Evolutionary conservation across 2,113 vertebrate genomes (phyloP).

Genomic region (Dromiciops gliroides): DNA sequence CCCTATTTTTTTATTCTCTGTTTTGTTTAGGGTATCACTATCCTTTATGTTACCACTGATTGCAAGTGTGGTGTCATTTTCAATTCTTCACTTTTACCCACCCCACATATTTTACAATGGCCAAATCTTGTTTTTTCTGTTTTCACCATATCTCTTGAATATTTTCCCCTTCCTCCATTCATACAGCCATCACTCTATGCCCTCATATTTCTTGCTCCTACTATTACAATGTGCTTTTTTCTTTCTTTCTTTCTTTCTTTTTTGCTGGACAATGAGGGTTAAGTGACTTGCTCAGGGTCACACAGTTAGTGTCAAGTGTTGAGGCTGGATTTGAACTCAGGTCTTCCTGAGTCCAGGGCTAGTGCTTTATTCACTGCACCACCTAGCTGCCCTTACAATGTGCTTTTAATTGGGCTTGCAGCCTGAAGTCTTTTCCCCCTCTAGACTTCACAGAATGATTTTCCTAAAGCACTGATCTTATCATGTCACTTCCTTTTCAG

Average conservation of each 20-base stretch:
- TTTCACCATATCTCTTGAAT: not conserved
- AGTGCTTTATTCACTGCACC: no score
- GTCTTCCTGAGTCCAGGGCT: no score
- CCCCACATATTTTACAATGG: not conserved
- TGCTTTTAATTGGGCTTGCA: not conserved
- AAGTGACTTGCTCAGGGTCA: no score
- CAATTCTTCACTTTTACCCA: not conserved
- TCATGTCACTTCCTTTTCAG: not conserved
- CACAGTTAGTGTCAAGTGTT: no score
- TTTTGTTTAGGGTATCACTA: not conserved
- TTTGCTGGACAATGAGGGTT: no score
- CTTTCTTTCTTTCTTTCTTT: no score
- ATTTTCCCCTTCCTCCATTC: not conserved
- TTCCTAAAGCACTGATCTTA: not conserved
- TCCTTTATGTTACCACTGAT: not conserved
- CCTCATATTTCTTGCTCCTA: not conserved
- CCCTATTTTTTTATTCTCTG: no score
- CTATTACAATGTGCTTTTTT: no score
- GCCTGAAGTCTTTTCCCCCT: not conserved
- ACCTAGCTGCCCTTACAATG: no score
- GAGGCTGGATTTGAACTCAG: no score
- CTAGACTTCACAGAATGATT: not conserved
- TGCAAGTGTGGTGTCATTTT: not conserved
- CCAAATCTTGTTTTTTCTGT: not conserved
- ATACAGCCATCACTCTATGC: not conserved